phyloP scores from a whole-genome alignment of 2,113 vertebrate species.

The Apus apus region DNA sequence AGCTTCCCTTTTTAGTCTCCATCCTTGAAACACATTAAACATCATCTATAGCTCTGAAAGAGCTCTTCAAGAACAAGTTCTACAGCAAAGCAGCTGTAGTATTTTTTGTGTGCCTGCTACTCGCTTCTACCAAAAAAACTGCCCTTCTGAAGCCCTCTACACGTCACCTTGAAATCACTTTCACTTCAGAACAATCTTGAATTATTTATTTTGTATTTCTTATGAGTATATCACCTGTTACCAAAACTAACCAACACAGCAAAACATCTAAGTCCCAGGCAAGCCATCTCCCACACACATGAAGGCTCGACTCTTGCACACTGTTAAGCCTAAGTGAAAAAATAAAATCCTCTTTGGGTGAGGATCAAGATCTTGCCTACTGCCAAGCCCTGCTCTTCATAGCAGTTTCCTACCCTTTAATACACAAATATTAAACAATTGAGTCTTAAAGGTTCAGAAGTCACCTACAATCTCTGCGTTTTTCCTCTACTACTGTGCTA shows the following conservation, averaged over 20 bases:
- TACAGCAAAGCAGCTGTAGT: not conserved
- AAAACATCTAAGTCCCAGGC: not conserved
- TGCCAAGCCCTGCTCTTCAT: not conserved
- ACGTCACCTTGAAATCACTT: not conserved
- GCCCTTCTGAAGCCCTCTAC: not conserved
- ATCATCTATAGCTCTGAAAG: not conserved
- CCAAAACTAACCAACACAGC: not conserved
- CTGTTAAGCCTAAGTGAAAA: not conserved
- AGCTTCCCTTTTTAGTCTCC: not conserved
- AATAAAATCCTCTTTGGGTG: not conserved
- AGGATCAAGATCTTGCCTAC: not conserved
- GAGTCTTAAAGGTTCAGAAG: not conserved
- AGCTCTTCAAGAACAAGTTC: not conserved
- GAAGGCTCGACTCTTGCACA: not conserved
- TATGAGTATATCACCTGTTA: not conserved
- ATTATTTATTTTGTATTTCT: not conserved
- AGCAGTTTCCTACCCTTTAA: not conserved
- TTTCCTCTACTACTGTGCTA: not conserved
- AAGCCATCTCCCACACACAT: not conserved
- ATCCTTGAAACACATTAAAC: not conserved
- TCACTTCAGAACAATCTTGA: not conserved
- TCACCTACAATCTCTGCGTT: not conserved
- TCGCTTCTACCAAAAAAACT: not conserved
- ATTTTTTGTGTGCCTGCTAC: not conserved
- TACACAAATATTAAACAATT: not conserved